A percentile compares a stretch with the other conserved stretches of the same genome.
phyloP scores from a whole-genome alignment of 2,888 invertebrate species.

The Mactromeris polynyma region DNA sequence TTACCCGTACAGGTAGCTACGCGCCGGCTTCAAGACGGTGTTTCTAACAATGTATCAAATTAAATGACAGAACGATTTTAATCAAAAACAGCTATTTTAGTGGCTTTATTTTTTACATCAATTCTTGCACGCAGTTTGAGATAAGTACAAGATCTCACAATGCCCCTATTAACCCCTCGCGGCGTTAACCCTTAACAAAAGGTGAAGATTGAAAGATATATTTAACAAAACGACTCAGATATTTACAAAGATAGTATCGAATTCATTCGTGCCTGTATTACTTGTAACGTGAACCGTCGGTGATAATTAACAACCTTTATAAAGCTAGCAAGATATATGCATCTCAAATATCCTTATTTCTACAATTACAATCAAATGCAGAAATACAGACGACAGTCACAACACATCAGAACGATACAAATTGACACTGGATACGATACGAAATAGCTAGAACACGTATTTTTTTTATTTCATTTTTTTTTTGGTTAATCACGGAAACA shows the following conservation, averaged over 20 bases:
- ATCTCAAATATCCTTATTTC: slow-evolving; percentile 6
- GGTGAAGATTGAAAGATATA: slow-evolving; percentile 3
- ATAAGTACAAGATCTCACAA: background rate
- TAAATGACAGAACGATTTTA: no score
- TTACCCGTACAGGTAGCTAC: no score
- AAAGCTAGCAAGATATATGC: background rate
- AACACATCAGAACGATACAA: background rate
- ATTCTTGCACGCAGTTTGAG: background rate
- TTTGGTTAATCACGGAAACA: no score
- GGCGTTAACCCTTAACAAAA: background rate
- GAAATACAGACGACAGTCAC: background rate
- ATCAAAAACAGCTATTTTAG: no score
- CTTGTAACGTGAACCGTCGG: background rate
- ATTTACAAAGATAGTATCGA: background rate
- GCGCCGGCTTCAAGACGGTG: no score
- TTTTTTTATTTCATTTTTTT: no score
- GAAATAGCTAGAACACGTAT: no score
- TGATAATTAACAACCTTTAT: background rate
- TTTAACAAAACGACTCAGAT: background rate
- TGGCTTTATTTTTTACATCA: background rate
- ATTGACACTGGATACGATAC: background rate
- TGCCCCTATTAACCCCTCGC: background rate
- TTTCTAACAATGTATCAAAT: no score
- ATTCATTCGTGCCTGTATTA: background rate
- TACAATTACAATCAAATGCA: background rate